Evolutionary conservation across 2,888 invertebrate species (phyloP).

Genomic region (Lottia scabra): DNA sequence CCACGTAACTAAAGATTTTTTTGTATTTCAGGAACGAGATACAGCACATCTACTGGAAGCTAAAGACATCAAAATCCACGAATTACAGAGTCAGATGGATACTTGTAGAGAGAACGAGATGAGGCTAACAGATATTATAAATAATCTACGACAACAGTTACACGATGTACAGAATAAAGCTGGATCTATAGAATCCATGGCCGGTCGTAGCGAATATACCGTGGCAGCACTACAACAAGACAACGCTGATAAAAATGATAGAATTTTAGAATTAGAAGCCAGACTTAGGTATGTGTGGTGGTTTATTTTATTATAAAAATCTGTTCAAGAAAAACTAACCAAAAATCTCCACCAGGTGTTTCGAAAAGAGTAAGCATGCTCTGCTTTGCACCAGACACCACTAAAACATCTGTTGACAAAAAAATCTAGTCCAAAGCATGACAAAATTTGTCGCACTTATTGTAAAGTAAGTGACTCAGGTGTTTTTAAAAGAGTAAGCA

Average conservation of each 20-base stretch:
- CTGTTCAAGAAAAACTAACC: no score
- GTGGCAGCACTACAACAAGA: conserved; percentile 64
- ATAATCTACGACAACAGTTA: conserved; percentile 55
- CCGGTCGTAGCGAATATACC: conserved; percentile 61
- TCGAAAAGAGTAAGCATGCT: no score
- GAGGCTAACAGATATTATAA: conserved; percentile 49
- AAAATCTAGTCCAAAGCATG: no score
- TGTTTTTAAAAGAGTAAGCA: no score
- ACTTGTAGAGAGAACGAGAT: conserved; percentile 59
- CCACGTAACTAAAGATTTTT: no score
- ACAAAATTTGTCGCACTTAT: no score
- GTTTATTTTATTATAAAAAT: no score
- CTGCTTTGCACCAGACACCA: no score
- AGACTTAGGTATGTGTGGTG: conserved; percentile 54
- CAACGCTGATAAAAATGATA: conserved; percentile 57
- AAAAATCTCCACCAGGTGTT: no score
- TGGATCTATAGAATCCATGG: conserved; percentile 58
- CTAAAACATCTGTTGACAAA: no score
- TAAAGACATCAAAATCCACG: conserved; percentile 63
- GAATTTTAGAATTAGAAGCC: conserved; percentile 64
- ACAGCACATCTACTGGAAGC: conserved; percentile 57
- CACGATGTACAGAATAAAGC: conserved; percentile 59
- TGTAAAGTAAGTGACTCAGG: no score
- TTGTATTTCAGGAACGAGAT: conserved; percentile 49
- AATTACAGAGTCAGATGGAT: conserved; percentile 57